Percentiles rank a stretch among this genome's conserved stretches.
Evolutionary conservation across 1,140 invertebrate species (phyloP).

Genomic region (Chlorops oryzae): DNA sequence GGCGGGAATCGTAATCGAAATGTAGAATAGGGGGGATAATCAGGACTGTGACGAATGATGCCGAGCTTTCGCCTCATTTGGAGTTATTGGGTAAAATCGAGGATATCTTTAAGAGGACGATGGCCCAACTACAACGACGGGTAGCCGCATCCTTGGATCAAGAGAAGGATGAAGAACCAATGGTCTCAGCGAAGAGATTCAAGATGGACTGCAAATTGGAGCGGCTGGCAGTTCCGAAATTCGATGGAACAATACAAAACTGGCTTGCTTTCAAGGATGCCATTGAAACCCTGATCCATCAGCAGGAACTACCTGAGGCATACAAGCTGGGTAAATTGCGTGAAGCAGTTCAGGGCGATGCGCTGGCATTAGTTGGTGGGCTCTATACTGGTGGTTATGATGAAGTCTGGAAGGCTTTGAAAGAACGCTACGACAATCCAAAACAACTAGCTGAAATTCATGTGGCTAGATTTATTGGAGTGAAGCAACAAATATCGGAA

Average conservation of each 20-base stretch:
- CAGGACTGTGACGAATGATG: no score
- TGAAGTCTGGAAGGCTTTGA: neutral
- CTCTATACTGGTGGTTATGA: no score
- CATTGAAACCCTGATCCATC: neutral
- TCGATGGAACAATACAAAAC: neutral
- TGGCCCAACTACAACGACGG: neutral
- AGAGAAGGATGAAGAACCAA: neutral
- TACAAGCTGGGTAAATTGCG: slow-evolving; percentile 2
- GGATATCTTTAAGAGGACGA: neutral
- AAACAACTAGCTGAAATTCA: slow-evolving; percentile 1
- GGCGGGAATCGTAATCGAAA: no score
- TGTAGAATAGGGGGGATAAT: no score
- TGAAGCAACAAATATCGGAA: neutral
- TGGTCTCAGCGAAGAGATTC: neutral
- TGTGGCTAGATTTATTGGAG: neutral
- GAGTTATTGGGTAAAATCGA: neutral
- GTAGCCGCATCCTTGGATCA: neutral
- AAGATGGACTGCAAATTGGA: neutral
- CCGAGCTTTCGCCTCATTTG: neutral
- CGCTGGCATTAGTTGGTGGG: neutral
- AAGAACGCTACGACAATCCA: neutral
- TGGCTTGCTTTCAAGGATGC: slow-evolving; percentile 2
- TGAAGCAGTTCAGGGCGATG: neutral
- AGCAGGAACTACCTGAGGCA: neutral
- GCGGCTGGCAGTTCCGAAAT: neutral